Percentiles rank a stretch among this genome's conserved stretches.
These are phyloP conservation scores for Hymenopus coronatus DNA, from an alignment of 2,888 invertebrate genomes.

Conservation along the genomic window DNA sequence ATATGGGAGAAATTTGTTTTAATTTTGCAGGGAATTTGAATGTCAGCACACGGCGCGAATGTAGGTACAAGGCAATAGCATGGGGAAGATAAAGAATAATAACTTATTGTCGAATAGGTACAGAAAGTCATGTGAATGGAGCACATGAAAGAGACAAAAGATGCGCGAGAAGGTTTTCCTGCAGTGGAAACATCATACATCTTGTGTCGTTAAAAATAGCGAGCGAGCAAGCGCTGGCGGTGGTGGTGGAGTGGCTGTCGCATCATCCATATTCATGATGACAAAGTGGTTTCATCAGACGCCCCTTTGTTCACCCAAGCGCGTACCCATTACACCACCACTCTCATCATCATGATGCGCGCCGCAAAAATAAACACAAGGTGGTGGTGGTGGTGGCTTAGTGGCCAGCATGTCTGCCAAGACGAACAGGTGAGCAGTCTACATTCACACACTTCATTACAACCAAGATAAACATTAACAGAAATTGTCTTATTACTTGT, in stretches of 20 bases:
- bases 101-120: too few relatives aligned
- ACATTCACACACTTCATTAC: too few relatives aligned
- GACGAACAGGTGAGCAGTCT: not conserved
- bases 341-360: not conserved
- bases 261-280: conserved; percentile 27
- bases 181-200: not conserved
- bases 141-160: too few relatives aligned
- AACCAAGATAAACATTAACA: too few relatives aligned
- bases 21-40: too few relatives aligned
- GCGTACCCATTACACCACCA: not conserved
- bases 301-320: conserved; percentile 26
- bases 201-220: not conserved
- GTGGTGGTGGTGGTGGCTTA: not conserved
- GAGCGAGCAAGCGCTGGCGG: not conserved
- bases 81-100: too few relatives aligned
- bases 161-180: too few relatives aligned
- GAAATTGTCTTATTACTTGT: too few relatives aligned
- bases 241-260: not conserved
- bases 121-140: too few relatives aligned
- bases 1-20: too few relatives aligned
- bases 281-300: conserved; percentile 27
- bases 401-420: not conserved
- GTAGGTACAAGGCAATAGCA: too few relatives aligned
- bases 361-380: not conserved
- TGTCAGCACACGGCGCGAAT: too few relatives aligned